Conservation (phyloP, 2,888 invertebrate genomes). For the Drosophila flavopinicola region DNA sequence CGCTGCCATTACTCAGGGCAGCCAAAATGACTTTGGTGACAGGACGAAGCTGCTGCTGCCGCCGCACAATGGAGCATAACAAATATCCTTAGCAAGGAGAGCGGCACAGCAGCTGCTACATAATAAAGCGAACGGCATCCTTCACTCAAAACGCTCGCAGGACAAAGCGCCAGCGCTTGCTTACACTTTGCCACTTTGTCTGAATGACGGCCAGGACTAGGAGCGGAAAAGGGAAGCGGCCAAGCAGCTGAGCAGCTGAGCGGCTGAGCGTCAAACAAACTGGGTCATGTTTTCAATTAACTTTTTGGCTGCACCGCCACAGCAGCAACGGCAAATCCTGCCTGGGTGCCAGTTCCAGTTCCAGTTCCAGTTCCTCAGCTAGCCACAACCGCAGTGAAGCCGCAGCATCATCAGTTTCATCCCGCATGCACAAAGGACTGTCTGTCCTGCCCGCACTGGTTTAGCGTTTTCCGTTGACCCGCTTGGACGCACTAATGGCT, state of each 20-base stretch:
- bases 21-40: slow-evolving; percentile 60
- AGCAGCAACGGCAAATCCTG: slow-evolving; percentile 17
- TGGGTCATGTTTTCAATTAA: slow-evolving; percentile 80
- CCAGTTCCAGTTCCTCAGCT: slow-evolving; percentile 31
- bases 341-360: slow-evolving; percentile 32
- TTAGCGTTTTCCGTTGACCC: slow-evolving; percentile 50
- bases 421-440: slow-evolving; percentile 70
- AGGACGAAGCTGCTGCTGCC: slow-evolving; percentile 31
- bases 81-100: slow-evolving; percentile 54
- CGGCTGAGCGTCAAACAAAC: slow-evolving; percentile 38
- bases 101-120: slow-evolving; percentile 57
- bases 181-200: too few species aligned
- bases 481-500: slow-evolving; percentile 46
- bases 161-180: slow-evolving; percentile 47
- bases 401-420: slow-evolving; percentile 53
- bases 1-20: slow-evolving; percentile 60
- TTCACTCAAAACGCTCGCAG: slow-evolving; percentile 44
- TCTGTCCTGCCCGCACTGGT: slow-evolving; percentile 38
- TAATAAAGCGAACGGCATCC: slow-evolving; percentile 66
- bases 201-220: slow-evolving; percentile 1
- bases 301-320: slow-evolving; percentile 51
- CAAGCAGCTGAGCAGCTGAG: slow-evolving; percentile 4
- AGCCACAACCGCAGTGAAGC: slow-evolving; percentile 45
- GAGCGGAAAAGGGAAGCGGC: too few species aligned
- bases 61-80: slow-evolving; percentile 67